phyloP scores from a whole-genome alignment of 2,113 vertebrate species.

The Cyanoderma ruficeps region DNA sequence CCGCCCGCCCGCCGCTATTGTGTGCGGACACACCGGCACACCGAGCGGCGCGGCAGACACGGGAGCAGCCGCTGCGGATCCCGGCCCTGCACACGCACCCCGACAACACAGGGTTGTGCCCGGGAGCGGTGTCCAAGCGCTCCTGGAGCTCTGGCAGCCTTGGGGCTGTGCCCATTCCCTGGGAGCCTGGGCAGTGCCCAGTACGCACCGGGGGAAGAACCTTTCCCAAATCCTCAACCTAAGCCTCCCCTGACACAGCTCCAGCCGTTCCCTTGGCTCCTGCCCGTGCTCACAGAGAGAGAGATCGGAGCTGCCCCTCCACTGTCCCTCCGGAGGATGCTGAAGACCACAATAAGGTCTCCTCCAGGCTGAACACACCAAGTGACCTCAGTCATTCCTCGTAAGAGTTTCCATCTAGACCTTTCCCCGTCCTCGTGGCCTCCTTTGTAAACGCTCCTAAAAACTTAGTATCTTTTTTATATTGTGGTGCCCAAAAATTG shows the following conservation, averaged over 20 bases:
- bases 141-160: not conserved
- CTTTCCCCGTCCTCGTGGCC: not conserved
- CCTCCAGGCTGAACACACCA: not conserved
- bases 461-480: not conserved
- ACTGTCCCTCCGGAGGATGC: not conserved
- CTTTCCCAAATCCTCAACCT: not conserved
- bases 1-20: too few relatives aligned
- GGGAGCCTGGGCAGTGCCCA: not conserved
- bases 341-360: not conserved
- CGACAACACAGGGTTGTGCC: not conserved
- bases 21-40: not conserved
- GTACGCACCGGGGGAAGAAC: not conserved
- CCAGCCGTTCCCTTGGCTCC: not conserved
- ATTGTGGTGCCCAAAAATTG: not conserved
- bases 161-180: not conserved
- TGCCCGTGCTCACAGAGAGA: not conserved
- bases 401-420: not conserved
- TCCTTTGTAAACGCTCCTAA: not conserved
- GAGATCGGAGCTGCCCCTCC: not conserved
- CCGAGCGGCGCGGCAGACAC: too few relatives aligned
- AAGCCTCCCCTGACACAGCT: not conserved
- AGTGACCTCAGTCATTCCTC: not conserved
- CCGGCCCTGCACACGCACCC: not conserved
- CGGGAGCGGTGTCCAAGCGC: not conserved
- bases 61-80: not conserved